phyloP scores from a whole-genome alignment of 2,888 invertebrate genomes.

The Lacanobia wlatinum region DNA sequence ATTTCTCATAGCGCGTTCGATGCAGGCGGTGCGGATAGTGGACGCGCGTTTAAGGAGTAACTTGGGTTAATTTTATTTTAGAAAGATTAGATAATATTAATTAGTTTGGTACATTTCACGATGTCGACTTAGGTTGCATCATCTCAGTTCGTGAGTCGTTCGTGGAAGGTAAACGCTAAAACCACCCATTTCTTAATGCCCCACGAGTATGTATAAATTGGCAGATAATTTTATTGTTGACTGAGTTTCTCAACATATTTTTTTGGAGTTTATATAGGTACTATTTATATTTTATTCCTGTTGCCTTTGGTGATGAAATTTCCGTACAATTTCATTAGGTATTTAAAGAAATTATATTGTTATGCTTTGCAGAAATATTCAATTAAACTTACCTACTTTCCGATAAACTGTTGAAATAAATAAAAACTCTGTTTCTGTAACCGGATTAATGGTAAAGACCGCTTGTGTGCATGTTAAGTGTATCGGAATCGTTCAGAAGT shows the following conservation, averaged over 20 bases:
- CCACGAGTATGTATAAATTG: too few species aligned
- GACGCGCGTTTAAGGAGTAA: too few species aligned
- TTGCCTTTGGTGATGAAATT: neutral
- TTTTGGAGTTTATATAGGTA: neutral
- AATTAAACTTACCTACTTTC: neutral
- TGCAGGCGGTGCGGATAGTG: too few species aligned
- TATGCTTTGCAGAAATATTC: neutral
- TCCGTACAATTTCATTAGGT: too few species aligned
- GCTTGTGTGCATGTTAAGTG: slow-evolving; percentile 33
- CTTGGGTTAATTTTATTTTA: too few species aligned
- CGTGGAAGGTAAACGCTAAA: neutral
- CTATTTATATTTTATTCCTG: neutral
- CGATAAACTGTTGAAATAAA: slow-evolving; percentile 2
- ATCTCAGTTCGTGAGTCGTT: neutral
- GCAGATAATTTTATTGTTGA: neutral
- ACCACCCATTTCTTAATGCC: neutral
- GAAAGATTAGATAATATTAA: neutral
- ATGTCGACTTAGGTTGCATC: neutral
- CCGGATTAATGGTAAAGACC: slow-evolving; percentile 21
- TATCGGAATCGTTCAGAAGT: slow-evolving; percentile 50
- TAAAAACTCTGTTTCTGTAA: slow-evolving; percentile 18
- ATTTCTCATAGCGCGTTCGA: too few species aligned
- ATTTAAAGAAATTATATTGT: neutral
- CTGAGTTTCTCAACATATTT: neutral
- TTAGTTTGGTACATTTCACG: neutral